Conservation (phyloP, 2,888 invertebrate species). For the Ophion obscuratus region DNA sequence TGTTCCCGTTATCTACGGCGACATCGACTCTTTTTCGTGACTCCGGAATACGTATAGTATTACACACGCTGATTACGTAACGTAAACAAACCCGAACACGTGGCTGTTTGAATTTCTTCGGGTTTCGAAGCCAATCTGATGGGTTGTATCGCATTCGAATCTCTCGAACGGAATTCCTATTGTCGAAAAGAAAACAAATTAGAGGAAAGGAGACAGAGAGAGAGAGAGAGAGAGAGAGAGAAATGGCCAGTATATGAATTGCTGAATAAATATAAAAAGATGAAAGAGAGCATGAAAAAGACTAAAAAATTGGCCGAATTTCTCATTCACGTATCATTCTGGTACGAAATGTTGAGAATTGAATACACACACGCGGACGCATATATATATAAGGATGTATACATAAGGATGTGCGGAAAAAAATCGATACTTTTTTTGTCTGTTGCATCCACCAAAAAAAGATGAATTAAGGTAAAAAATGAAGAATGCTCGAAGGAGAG, state of each 20-base stretch:
- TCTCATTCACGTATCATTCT: not conserved
- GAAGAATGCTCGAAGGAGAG: no score
- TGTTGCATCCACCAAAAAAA: no score
- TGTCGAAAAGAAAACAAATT: not conserved
- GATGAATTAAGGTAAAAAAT: no score
- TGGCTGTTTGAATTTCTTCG: not conserved
- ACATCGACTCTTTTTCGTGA: not conserved
- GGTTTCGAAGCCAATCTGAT: not conserved
- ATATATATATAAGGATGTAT: no score
- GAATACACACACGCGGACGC: no score
- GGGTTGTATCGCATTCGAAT: not conserved
- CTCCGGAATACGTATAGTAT: not conserved
- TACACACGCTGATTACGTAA: not conserved
- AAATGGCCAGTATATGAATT: not conserved
- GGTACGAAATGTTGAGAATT: not conserved
- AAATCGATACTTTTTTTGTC: no score
- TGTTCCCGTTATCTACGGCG: not conserved
- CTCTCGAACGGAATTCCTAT: not conserved
- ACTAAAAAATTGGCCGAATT: not conserved
- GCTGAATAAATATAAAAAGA: not conserved
- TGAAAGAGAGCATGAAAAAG: not conserved
- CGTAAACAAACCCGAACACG: not conserved
- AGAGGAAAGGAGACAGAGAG: not conserved
- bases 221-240: not conserved
- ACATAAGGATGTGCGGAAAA: no score